Percentiles rank a stretch among this genome's conserved stretches.
phyloP scores from a whole-genome alignment of 2,113 vertebrate genomes.

The Pangasianodon hypophthalmus region DNA sequence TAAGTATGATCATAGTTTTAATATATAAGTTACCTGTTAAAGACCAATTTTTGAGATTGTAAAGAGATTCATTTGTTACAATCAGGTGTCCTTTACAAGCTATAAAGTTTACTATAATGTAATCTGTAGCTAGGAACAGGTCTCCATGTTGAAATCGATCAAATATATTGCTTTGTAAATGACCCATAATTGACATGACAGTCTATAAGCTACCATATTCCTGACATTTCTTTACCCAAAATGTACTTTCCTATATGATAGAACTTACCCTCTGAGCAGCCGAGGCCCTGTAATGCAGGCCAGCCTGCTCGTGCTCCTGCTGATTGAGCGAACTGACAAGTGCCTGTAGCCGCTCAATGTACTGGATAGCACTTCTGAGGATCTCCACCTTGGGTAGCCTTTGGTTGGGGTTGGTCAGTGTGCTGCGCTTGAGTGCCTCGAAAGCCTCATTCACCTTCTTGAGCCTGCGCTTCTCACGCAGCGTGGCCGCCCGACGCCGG shows the following conservation, averaged over 20 bases:
- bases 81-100: background rate
- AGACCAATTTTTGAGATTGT: background rate
- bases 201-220: background rate
- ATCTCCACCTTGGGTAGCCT: slow-evolving; percentile 98
- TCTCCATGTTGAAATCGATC: background rate
- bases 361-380: slow-evolving; percentile 96
- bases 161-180: background rate
- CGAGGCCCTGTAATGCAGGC: slow-evolving; percentile 74
- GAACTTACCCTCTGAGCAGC: slow-evolving; percentile 82
- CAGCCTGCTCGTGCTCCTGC: slow-evolving; percentile 85
- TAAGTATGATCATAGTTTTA: too few species aligned
- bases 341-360: slow-evolving; percentile 94
- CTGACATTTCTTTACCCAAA: background rate
- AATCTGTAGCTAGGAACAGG: background rate
- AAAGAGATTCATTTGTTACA: background rate
- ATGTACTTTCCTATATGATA: slow-evolving; percentile 20
- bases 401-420: slow-evolving; percentile 96
- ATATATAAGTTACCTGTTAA: background rate
- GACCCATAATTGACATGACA: background rate
- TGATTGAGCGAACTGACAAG: slow-evolving; percentile 94
- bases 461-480: slow-evolving; percentile 91
- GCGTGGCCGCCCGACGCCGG: slow-evolving; percentile 88
- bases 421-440: slow-evolving; percentile 95
- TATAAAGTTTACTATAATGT: too few species aligned
- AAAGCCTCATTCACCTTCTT: slow-evolving; percentile 99